A percentile compares a stretch with the other conserved stretches of the same genome.
Conservation (phyloP, 2,888 invertebrate genomes). For the Baccha elongata region DNA sequence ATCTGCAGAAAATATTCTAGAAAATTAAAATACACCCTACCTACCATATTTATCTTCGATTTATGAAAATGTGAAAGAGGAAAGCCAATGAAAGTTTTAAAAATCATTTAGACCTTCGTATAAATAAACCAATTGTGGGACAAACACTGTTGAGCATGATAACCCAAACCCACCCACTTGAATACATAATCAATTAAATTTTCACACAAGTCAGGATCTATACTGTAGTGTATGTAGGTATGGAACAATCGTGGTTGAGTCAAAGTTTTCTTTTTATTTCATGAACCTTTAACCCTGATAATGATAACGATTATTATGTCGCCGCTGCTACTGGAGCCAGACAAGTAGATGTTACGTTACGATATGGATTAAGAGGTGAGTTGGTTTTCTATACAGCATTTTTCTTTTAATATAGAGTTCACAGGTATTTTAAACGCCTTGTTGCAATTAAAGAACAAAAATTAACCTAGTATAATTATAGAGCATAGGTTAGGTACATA, state of each 20-base stretch:
- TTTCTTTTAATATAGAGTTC: too few relatives aligned
- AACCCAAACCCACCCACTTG: slow-evolving; percentile 10
- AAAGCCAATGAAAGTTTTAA: not conserved
- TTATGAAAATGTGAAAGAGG: slow-evolving; percentile 12
- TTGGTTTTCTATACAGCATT: too few relatives aligned
- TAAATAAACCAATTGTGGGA: too few relatives aligned
- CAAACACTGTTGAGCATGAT: not conserved
- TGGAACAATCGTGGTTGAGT: too few relatives aligned
- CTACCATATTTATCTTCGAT: slow-evolving; percentile 6
- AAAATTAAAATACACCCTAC: not conserved
- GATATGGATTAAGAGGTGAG: not conserved
- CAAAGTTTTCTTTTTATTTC: slow-evolving; percentile 18
- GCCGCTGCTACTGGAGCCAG: not conserved
- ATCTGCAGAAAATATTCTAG: not conserved
- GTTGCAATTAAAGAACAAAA: too few relatives aligned
- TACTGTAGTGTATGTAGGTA: too few relatives aligned
- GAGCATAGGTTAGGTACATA: too few relatives aligned
- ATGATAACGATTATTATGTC: slow-evolving; percentile 17
- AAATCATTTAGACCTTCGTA: too few relatives aligned
- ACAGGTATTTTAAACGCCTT: too few relatives aligned
- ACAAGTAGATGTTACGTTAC: slow-evolving; percentile 1
- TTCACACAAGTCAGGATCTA: too few relatives aligned
- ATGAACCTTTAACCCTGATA: slow-evolving; percentile 16
- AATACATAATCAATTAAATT: not conserved
- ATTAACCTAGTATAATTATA: too few relatives aligned